Base-by-base conservation (phyloP, 2,888 invertebrate genomes). In the Dioctria rufipes region DNA sequence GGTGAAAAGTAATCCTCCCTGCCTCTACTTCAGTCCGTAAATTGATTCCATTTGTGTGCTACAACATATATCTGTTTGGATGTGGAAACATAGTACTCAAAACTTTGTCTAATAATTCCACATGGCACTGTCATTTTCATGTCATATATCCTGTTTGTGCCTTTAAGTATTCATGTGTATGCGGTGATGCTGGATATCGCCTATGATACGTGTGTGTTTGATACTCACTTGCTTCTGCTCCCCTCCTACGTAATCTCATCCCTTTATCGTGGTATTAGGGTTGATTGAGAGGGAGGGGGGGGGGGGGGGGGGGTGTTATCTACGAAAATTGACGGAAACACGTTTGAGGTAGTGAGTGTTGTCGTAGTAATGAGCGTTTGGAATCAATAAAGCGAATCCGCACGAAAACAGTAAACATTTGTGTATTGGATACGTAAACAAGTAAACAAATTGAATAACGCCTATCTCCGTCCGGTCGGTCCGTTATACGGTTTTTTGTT, bases 61-160 rank as follows among this genome's bases (percentile, higher is more conserved):
- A 25, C 25, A 25, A 25, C 25, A 25, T 25, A 25, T 25, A 25
- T 25, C 25, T 25, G 25, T 25, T 25, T 25, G 25, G 25, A 25
- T 25, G 2, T 25, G 25, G 49, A 37, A 39, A 9, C 43, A 43
- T 42, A 39, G 49, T 9, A 25, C 40, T 6, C 25, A 61, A 43
- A 43, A 61, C 61, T 75, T 61, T 75, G 61, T 75, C 75, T 75
- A 60, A 75, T 60, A 61, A 75, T 61, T 75, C 61, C 61, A 11
- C 43, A 58, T 11, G 25, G 60, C 63, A 37, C 77, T 77, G 77
- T 77, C 77, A 77, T 77, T 77, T 77, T 77, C 63, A 63, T 77
- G 49, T 77, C 77, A 77, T 77, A 63, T 77, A 77, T 77, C 25
- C 58, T 61, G 65, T 42, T 13, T 40, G 39, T 49, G 54, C 54